phyloP scores from a whole-genome alignment of 2,888 invertebrate genomes.

The Clivina fossor region DNA sequence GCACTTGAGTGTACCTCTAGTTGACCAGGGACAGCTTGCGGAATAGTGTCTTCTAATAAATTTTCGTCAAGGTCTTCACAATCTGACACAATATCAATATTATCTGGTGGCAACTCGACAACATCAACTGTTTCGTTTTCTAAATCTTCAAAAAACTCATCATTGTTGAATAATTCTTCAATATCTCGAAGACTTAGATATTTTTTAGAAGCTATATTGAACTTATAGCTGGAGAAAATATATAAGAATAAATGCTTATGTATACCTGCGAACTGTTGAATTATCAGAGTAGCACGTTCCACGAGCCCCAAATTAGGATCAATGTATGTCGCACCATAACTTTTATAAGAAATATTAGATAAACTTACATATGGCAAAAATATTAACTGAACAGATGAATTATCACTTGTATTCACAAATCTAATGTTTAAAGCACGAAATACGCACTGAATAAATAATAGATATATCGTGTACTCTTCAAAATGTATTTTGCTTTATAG shows the following conservation, averaged over 20 bases:
- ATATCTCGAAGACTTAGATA: constrained; percentile 9
- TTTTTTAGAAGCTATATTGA: constrained; percentile 6
- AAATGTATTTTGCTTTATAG: background rate
- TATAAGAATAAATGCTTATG: constrained; percentile 1
- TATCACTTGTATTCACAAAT: constrained; percentile 6
- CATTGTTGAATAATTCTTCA: constrained; percentile 16
- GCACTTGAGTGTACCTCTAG: constrained; percentile 17
- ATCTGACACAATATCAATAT: constrained; percentile 14
- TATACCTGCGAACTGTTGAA: constrained; percentile 5
- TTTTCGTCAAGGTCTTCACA: constrained; percentile 15
- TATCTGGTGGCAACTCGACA: constrained; percentile 17
- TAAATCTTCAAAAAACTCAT: constrained; percentile 13
- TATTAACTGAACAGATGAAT: constrained; percentile 5
- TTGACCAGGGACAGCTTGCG: constrained; percentile 23
- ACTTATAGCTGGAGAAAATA: too few relatives aligned
- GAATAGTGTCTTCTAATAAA: constrained; percentile 15
- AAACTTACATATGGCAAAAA: constrained; percentile 4
- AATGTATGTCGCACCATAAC: constrained; percentile 4
- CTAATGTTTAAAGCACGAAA: too few relatives aligned
- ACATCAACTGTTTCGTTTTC: constrained; percentile 11
- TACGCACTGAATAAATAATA: too few relatives aligned
- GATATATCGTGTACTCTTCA: too few relatives aligned
- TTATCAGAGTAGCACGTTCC: constrained; percentile 3
- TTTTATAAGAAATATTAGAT: background rate
- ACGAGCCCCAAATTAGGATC: constrained; percentile 16